Conservation (phyloP, 2,113 vertebrate species). For the Tympanuchus pallidicinctus region DNA sequence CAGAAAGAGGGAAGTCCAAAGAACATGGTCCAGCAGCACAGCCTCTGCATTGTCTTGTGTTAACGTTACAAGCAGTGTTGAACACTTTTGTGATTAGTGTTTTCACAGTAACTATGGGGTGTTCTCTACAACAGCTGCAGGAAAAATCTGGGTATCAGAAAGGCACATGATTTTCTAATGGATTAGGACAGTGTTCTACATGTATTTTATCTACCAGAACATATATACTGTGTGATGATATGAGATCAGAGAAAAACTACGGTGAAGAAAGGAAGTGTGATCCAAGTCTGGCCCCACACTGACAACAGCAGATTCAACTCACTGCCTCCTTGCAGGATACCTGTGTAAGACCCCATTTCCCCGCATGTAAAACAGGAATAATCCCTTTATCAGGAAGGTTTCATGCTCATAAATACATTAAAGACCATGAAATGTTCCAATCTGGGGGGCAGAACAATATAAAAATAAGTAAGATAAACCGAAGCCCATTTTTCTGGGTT, state of each 20-base stretch:
- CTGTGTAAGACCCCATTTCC: not conserved
- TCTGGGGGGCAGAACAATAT: not conserved
- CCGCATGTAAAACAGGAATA: not conserved
- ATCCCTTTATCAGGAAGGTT: not conserved
- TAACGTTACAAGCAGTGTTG: not conserved
- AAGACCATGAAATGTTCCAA: not conserved
- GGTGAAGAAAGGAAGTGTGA: not conserved
- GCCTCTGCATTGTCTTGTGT: not conserved
- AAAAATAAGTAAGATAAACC: not conserved
- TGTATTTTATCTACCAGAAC: not conserved
- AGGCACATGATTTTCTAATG: not conserved
- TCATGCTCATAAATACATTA: not conserved
- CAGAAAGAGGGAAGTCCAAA: not conserved
- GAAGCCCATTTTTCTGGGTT: not conserved
- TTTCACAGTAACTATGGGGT: fast-evolving
- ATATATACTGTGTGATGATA: not conserved
- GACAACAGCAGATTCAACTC: not conserved
- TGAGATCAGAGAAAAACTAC: not conserved
- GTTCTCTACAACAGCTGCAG: not conserved
- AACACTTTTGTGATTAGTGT: not conserved
- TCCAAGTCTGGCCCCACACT: not conserved
- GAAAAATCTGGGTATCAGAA: not conserved
- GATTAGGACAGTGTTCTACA: not conserved
- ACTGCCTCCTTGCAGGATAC: not conserved
- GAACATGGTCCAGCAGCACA: not conserved